Percentiles rank a stretch among this genome's conserved stretches.
These are phyloP conservation scores for Neostethus bicornis DNA, from an alignment of 2,797 vertebrate species.

Conservation along the genomic window DNA sequence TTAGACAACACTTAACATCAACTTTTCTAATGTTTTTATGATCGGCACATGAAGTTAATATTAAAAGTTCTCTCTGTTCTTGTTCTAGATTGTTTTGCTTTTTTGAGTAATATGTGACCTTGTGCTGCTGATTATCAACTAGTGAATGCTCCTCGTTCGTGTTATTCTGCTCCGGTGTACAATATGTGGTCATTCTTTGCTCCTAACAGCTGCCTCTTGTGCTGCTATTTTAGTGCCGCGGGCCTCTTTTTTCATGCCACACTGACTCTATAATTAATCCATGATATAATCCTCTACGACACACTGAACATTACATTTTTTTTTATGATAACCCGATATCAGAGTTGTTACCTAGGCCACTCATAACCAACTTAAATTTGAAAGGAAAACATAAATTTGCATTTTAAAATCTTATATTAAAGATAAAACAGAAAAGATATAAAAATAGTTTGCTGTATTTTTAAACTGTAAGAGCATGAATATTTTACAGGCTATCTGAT, in stretches of 20 bases:
- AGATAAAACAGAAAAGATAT: not conserved
- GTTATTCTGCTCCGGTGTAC: conserved; percentile 53
- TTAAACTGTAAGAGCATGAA: not conserved
- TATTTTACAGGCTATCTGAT: conserved; percentile 20
- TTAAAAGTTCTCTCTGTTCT: conserved; percentile 57
- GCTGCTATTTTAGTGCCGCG: conserved; percentile 56
- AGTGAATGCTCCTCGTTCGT: conserved; percentile 58
- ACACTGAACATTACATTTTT: conserved; percentile 44
- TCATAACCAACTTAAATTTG: conserved; percentile 6
- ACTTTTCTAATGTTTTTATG: conserved; percentile 45
- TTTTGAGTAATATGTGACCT: conserved; percentile 70
- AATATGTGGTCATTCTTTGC: conserved; percentile 62
- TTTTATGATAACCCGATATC: conserved; percentile 31
- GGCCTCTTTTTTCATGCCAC: conserved; percentile 52
- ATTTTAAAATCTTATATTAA: conserved; percentile 1
- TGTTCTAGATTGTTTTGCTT: conserved; percentile 65
- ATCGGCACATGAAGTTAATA: conserved; percentile 51
- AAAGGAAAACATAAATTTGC: not conserved
- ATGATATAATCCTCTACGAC: conserved; percentile 52
- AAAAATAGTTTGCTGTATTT: not conserved
- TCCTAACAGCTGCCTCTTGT: conserved; percentile 57
- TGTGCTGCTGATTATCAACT: conserved; percentile 64
- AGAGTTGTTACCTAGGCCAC: conserved; percentile 15
- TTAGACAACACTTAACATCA: conserved; percentile 40
- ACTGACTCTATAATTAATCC: conserved; percentile 58